phyloP scores from a whole-genome alignment of 2,888 invertebrate species.

The Drosophila fulvimacula region DNA sequence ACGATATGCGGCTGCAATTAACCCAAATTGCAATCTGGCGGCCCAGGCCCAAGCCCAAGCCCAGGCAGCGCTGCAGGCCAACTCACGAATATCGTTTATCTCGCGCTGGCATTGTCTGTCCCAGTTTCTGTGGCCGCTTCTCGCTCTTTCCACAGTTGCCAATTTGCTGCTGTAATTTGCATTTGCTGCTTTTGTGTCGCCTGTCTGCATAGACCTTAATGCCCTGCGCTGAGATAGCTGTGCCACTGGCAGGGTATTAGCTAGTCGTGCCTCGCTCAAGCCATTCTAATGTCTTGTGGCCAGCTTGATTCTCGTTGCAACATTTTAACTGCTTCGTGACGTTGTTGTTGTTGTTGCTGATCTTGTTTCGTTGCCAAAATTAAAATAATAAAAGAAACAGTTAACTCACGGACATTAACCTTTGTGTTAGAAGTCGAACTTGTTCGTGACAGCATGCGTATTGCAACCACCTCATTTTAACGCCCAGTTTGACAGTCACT shows the following conservation, averaged over 20 bases:
- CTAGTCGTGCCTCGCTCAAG: not conserved
- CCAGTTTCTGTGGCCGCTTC: slow-evolving; percentile 55
- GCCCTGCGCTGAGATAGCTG: not conserved
- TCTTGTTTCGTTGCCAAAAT: slow-evolving; percentile 56
- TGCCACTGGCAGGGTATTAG: not conserved
- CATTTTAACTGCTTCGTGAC: slow-evolving; percentile 57
- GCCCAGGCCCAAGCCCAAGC: slow-evolving; percentile 22
- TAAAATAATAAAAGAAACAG: slow-evolving; percentile 24
- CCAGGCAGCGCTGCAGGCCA: slow-evolving; percentile 49
- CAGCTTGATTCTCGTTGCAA: slow-evolving; percentile 63
- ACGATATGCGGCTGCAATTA: slow-evolving; percentile 59
- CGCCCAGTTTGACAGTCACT: not conserved
- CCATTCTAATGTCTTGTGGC: slow-evolving; percentile 19
- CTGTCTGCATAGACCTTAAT: slow-evolving; percentile 10
- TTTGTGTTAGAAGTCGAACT: slow-evolving; percentile 28
- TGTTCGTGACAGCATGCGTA: slow-evolving; percentile 2
- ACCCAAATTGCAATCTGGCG: slow-evolving; percentile 66
- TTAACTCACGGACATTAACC: slow-evolving; percentile 54
- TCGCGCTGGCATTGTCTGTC: slow-evolving; percentile 39
- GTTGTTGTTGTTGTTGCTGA: slow-evolving; percentile 37
- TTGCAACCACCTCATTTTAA: not conserved
- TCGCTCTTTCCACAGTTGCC: slow-evolving; percentile 33
- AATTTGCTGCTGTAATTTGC: slow-evolving; percentile 66
- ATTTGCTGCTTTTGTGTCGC: slow-evolving; percentile 43
- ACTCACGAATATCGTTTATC: slow-evolving; percentile 65